Conservation (phyloP, 2,888 invertebrate genomes). For the Tholera decimalis region DNA sequence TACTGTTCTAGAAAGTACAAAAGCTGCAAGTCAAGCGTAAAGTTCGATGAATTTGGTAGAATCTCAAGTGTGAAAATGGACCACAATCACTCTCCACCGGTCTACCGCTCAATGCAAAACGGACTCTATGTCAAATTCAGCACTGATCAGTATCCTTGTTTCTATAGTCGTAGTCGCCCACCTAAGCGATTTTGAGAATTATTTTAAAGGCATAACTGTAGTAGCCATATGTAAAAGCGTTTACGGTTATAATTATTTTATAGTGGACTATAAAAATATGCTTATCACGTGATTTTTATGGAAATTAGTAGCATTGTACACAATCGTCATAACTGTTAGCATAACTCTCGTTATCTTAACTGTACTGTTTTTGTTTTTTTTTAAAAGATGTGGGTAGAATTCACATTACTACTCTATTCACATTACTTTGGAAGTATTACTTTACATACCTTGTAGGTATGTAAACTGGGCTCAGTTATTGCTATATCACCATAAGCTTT, state of each 20-base stretch:
- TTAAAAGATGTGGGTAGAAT: too few species aligned
- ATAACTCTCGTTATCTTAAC: not conserved
- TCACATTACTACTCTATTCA: too few species aligned
- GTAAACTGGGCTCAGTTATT: too few species aligned
- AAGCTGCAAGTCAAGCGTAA: slow-evolving; percentile 64
- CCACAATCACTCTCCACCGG: slow-evolving; percentile 72
- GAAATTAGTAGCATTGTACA: not conserved
- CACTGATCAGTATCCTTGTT: slow-evolving; percentile 23
- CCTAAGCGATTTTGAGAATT: not conserved
- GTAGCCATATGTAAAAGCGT: not conserved
- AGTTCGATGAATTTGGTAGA: slow-evolving; percentile 51
- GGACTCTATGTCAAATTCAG: slow-evolving; percentile 61
- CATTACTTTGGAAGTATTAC: too few species aligned
- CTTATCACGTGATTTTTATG: too few species aligned
- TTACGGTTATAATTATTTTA: not conserved
- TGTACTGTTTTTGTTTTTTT: not conserved
- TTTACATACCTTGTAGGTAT: too few species aligned
- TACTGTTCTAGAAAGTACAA: slow-evolving; percentile 67
- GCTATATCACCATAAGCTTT: not conserved
- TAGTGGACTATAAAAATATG: too few species aligned
- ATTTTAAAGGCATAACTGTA: not conserved
- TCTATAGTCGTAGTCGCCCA: slow-evolving; percentile 11
- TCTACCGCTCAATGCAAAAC: slow-evolving; percentile 53
- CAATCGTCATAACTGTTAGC: not conserved
- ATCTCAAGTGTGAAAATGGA: slow-evolving; percentile 39